These are phyloP conservation scores for Trichoplax adhaerens DNA, from an alignment of 37 sponge, comb jelly and placozoan species.

Conservation along the genomic window DNA sequence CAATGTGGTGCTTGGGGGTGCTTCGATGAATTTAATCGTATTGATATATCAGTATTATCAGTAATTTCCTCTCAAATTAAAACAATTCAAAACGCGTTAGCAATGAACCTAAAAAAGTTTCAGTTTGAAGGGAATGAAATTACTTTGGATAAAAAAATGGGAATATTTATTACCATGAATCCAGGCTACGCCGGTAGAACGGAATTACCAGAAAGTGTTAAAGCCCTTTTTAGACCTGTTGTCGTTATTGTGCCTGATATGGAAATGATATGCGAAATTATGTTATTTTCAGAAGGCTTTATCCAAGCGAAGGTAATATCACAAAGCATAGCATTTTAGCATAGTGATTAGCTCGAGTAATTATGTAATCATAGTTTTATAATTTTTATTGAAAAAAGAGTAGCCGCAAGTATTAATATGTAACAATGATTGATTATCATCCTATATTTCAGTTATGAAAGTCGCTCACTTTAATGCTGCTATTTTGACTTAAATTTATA, in stretches of 20 bases:
- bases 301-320: conserved; percentile 72
- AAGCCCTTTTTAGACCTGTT: conserved; percentile 94
- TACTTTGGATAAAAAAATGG: conserved; percentile 75
- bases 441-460: background rate
- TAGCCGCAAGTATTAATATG: background rate
- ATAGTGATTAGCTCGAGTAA: background rate
- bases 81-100: conserved; percentile 92
- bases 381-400: background rate
- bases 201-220: conserved; percentile 98
- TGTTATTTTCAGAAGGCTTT: conserved; percentile 99
- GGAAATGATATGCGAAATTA: conserved; percentile 98
- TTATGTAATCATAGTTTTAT: background rate
- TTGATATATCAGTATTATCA: conserved; percentile 93
- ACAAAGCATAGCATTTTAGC: background rate
- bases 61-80: conserved; percentile 98
- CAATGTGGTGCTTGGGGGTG: conserved; percentile 99
- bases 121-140: conserved; percentile 78
- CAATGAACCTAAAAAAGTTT: conserved; percentile 77
- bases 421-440: background rate
- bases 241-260: conserved; percentile 98
- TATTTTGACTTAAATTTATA: background rate
- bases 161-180: conserved; percentile 99
- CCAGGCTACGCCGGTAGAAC: conserved; percentile 99
- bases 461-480: background rate
- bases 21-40: conserved; percentile 98